Evolutionary conservation across 2,888 invertebrate species (phyloP).

Genomic region (Charanyca ferruginea): DNA sequence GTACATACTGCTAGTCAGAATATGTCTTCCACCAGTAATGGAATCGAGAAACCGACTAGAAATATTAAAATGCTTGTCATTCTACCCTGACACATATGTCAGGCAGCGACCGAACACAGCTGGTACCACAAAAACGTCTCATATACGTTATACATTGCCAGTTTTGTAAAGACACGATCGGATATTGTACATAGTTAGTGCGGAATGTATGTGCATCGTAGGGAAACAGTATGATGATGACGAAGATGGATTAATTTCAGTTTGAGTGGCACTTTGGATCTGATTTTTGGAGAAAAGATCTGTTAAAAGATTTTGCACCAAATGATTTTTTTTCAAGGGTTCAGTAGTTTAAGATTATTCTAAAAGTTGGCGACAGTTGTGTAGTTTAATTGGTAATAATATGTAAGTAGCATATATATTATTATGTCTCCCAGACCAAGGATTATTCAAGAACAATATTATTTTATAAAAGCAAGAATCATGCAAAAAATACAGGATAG

Average conservation of each 20-base stretch:
- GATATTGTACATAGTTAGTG: not conserved
- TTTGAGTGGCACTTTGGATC: constrained; percentile 46
- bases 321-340: constrained; percentile 15
- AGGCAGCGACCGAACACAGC: constrained; percentile 44
- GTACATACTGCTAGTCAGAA: constrained; percentile 37
- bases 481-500: too few species aligned
- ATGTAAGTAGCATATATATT: too few species aligned
- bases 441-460: too few species aligned
- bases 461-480: too few species aligned
- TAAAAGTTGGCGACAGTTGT: constrained; percentile 7
- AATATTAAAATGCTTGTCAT: constrained; percentile 67
- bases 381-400: not conserved
- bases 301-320: constrained; percentile 7
- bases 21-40: constrained; percentile 50
- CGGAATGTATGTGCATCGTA: constrained; percentile 31
- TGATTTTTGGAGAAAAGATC: constrained; percentile 48
- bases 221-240: constrained; percentile 15
- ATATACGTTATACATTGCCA: constrained; percentile 39
- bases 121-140: constrained; percentile 46
- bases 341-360: constrained; percentile 10
- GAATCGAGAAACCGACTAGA: constrained; percentile 51
- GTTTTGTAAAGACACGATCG: constrained; percentile 16
- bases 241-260: constrained; percentile 58
- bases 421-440: too few species aligned
- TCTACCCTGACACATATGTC: constrained; percentile 59